These are phyloP conservation scores for Amphiura filiformis DNA, from an alignment of 35 echinoderm and acorn worm species.

Conservation along the genomic window DNA sequence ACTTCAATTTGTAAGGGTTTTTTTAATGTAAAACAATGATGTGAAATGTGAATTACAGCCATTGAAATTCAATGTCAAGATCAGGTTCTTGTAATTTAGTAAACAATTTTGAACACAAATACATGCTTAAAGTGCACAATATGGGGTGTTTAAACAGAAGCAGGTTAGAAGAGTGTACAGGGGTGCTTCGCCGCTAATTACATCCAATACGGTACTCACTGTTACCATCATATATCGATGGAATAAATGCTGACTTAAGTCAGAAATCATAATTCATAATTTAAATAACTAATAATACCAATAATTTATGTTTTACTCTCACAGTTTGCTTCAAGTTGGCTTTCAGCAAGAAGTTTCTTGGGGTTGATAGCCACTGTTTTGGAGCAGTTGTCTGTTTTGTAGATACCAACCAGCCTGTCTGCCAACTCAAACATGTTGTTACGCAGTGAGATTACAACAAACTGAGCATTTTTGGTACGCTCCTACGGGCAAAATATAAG, in stretches of 20 bases:
- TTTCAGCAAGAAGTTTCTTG: constrained; percentile 38
- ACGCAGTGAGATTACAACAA: constrained; percentile 93
- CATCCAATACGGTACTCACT: no score
- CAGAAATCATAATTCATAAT: background rate
- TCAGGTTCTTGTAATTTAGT: no score
- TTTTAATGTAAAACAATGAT: no score
- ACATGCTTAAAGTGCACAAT: no score
- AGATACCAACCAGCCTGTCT: constrained; percentile 92
- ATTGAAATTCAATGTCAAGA: no score
- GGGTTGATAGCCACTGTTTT: constrained; percentile 93
- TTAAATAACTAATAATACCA: background rate
- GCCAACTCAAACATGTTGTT: constrained; percentile 99
- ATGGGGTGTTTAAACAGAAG: no score
- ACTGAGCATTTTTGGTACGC: constrained; percentile 98
- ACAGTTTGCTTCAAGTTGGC: background rate
- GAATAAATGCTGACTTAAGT: background rate
- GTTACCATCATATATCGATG: no score
- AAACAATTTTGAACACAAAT: no score
- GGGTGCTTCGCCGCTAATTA: no score
- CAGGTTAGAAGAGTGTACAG: no score
- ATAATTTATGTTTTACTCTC: background rate
- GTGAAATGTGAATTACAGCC: no score
- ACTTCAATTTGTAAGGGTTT: no score
- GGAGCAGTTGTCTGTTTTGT: constrained; percentile 97
- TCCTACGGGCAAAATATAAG: constrained; percentile 51